These are phyloP conservation scores for Zootermopsis nevadensis DNA, from an alignment of 2,888 invertebrate genomes.

Conservation along the genomic window DNA sequence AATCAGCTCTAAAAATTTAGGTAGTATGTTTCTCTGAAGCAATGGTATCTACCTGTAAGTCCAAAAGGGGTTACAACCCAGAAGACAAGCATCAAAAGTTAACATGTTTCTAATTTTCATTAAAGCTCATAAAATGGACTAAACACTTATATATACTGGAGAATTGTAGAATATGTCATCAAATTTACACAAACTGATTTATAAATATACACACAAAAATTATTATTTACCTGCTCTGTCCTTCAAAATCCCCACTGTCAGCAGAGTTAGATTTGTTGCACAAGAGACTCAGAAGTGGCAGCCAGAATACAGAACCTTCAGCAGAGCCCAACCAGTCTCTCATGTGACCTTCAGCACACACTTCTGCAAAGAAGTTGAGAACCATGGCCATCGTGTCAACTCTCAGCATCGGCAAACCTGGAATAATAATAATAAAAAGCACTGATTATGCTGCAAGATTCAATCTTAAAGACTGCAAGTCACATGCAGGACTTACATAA, in stretches of 20 bases:
- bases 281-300: constrained; percentile 79
- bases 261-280: constrained; percentile 65
- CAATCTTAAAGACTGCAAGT: no score
- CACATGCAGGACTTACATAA: no score
- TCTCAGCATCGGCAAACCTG: constrained; percentile 65
- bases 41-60: no score
- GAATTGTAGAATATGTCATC: no score
- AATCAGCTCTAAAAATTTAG: no score
- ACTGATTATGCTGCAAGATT: background rate
- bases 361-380: constrained; percentile 83
- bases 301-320: constrained; percentile 88
- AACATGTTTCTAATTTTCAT: no score
- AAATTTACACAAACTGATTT: no score
- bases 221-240: constrained; percentile 20
- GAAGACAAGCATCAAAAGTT: no score
- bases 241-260: constrained; percentile 12
- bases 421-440: constrained; percentile 30
- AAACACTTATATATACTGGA: no score
- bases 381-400: constrained; percentile 73
- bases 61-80: no score
- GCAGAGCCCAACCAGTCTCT: constrained; percentile 88
- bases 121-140: no score
- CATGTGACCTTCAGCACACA: constrained; percentile 83
- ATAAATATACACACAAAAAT: background rate
- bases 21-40: no score